These are phyloP conservation scores for Hipparchia semele DNA, from an alignment of 2,888 invertebrate genomes.

Conservation along the genomic window DNA sequence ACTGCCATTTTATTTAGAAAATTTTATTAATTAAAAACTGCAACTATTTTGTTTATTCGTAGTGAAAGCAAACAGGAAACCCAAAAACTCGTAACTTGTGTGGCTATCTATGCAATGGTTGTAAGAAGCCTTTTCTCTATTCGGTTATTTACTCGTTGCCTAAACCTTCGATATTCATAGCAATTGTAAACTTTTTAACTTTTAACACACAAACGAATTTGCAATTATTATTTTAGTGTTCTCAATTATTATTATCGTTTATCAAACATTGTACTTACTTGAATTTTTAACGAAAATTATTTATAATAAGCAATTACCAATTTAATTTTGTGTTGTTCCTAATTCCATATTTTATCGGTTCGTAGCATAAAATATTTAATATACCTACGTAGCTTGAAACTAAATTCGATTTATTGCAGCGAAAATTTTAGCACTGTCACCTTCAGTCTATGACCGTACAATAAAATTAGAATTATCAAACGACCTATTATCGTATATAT, in stretches of 20 bases:
- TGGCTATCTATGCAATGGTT: too few species aligned
- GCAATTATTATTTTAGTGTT: background rate
- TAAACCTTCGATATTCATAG: constrained; percentile 28
- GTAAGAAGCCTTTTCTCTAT: too few species aligned
- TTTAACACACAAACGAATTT: too few species aligned
- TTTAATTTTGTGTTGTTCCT: background rate
- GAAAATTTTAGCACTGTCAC: background rate
- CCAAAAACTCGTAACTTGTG: too few species aligned
- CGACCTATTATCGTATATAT: background rate
- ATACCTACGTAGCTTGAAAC: background rate
- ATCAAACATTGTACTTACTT: background rate
- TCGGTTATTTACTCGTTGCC: too few species aligned
- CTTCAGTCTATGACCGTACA: constrained; percentile 13
- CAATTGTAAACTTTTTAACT: background rate
- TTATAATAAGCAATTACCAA: background rate
- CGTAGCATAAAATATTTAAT: background rate
- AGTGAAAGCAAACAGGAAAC: too few species aligned
- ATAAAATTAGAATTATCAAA: constrained; percentile 10
- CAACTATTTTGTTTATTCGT: too few species aligned
- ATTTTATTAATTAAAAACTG: too few species aligned
- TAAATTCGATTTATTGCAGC: background rate
- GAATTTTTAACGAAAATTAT: too few species aligned
- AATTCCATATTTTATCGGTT: background rate
- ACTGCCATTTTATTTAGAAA: too few species aligned
- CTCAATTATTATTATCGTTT: background rate